A percentile compares a stretch with the other conserved stretches of the same genome.
Evolutionary conservation across 2,797 vertebrate genomes (phyloP).

Genomic region (Threskiornis aethiopicus): DNA sequence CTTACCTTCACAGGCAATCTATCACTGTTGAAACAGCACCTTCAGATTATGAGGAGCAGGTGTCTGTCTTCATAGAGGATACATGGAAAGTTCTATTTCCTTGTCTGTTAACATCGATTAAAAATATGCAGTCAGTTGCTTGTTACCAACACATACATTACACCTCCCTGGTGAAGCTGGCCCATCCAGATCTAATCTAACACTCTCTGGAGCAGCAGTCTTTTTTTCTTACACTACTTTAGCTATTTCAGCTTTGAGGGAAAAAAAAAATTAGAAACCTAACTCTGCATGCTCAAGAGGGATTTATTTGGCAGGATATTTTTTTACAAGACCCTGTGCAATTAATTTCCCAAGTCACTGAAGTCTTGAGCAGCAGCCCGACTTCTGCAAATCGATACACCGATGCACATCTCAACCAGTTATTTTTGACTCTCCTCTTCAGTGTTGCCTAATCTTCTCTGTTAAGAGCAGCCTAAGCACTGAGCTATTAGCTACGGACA

Average conservation of each 20-base stretch:
- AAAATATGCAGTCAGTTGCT: neutral
- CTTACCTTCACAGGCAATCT: neutral
- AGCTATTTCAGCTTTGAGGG: neutral
- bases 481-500: neutral
- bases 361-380: neutral
- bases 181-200: neutral
- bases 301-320: neutral
- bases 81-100: neutral
- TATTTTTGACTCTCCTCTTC: neutral
- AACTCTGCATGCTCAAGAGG: neutral
- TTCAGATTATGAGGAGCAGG: neutral
- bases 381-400: neutral
- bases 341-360: neutral
- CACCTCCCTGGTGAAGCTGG: neutral
- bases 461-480: neutral
- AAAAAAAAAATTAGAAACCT: neutral
- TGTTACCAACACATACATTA: rapidly evolving
- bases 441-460: too few relatives aligned
- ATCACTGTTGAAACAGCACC: neutral
- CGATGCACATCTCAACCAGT: neutral
- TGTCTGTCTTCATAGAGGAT: neutral
- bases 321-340: neutral
- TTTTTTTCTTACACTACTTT: neutral
- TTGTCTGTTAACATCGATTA: neutral
- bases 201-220: neutral